These are phyloP conservation scores for Acropora tenuis DNA, from an alignment of 64 coral and sea anemone genomes.

Conservation along the genomic window DNA sequence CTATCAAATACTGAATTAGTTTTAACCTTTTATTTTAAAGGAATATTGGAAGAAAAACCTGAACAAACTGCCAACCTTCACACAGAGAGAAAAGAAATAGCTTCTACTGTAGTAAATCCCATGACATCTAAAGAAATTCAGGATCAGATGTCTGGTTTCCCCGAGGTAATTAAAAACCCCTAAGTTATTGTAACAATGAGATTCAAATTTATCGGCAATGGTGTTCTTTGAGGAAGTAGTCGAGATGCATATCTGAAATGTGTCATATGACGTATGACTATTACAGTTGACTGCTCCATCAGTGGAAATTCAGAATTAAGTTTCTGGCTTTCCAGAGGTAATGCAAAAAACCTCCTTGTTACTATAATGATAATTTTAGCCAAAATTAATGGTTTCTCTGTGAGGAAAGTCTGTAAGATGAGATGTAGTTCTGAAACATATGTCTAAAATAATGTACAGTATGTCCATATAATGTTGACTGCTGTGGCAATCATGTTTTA, in stretches of 20 bases:
- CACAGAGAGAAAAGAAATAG: not conserved
- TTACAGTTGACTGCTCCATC: too few relatives aligned
- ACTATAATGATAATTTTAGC: not conserved
- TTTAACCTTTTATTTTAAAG: not conserved
- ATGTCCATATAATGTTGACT: too few relatives aligned
- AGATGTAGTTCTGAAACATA: too few relatives aligned
- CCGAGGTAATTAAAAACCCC: not conserved
- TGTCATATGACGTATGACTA: too few relatives aligned
- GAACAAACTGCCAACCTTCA: not conserved
- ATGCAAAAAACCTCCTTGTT: not conserved
- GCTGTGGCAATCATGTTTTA: too few relatives aligned
- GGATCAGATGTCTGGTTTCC: not conserved
- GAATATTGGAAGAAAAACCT: not conserved
- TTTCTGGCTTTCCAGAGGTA: conserved; percentile 33
- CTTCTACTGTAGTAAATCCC: not conserved
- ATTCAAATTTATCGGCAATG: too few relatives aligned
- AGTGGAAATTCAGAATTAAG: not conserved
- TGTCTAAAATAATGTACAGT: too few relatives aligned
- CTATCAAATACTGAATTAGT: not conserved
- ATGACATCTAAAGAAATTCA: conserved; percentile 4
- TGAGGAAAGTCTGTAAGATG: too few relatives aligned
- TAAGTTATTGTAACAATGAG: not conserved
- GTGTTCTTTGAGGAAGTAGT: too few relatives aligned
- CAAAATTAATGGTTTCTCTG: too few relatives aligned
- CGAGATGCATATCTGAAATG: too few relatives aligned